Evolutionary conservation across 2,113 vertebrate genomes (phyloP).

Genomic region (Apteryx owenii): DNA sequence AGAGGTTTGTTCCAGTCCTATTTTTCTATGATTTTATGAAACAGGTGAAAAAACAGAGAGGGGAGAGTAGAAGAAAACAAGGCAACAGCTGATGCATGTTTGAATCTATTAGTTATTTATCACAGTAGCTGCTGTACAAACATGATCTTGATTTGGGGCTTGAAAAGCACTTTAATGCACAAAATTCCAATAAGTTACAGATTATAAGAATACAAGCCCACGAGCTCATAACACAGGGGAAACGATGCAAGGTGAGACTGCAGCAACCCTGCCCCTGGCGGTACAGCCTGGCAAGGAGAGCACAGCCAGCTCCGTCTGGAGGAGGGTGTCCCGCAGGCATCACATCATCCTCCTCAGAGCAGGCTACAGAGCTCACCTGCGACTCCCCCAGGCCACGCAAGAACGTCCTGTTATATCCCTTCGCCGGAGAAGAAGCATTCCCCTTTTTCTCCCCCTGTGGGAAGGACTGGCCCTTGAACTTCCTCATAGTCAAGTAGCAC

Average conservation of each 20-base stretch:
- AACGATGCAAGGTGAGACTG: not conserved
- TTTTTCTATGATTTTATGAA: not conserved
- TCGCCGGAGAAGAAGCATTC: no score
- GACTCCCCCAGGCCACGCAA: no score
- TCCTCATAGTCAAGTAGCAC: no score
- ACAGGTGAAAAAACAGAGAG: not conserved
- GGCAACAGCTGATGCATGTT: not conserved
- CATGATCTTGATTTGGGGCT: not conserved
- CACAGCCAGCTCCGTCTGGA: no score
- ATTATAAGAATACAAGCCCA: not conserved
- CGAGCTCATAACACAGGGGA: not conserved
- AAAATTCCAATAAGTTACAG: not conserved
- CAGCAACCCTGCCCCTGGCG: not conserved
- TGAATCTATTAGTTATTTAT: not conserved
- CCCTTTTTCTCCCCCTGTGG: no score
- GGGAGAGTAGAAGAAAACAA: not conserved
- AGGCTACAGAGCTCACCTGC: no score
- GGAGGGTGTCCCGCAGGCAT: no score
- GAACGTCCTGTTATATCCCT: no score
- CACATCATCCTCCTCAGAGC: no score
- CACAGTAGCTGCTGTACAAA: not conserved
- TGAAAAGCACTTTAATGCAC: not conserved
- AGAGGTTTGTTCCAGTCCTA: not conserved
- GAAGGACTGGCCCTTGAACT: no score
- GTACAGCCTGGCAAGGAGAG: fast-evolving